Base-by-base conservation (phyloP, 1,140 invertebrate species). In the Sminthurides bifidus region DNA sequence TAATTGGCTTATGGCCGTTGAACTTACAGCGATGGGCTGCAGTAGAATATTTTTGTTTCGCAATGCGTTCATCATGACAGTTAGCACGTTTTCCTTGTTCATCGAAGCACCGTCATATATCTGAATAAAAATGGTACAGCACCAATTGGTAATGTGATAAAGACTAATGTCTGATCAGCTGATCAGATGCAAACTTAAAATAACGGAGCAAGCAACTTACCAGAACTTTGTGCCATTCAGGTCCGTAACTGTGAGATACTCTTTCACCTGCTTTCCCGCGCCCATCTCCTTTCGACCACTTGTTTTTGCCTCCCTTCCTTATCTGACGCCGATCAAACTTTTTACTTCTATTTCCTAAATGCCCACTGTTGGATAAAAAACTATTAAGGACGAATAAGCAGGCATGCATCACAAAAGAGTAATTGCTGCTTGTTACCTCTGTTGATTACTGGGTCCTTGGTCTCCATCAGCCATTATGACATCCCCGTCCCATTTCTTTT, bases 381-480 rank as follows among this genome's bases (percentile, higher is more conserved):
- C 8, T 35, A 21, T 41, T 5, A 15, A 17, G n/a, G 5, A 41
- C 15, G 5, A 41, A n/a, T 46, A 23, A 46, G n/a, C n/a, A n/a
- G n/a, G n/a, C n/a, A n/a, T n/a, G n/a, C n/a, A n/a, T n/a, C n/a
- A n/a, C n/a, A n/a, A n/a, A n/a, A n/a, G n/a, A n/a, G n/a, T n/a
- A n/a, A n/a, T n/a, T n/a, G n/a, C n/a, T n/a, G n/a, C n/a, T n/a
- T n/a, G n/a, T n/a, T n/a, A n/a, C 44, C 44, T 46, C 23, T 46
- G 10, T 21, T 49, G 46, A 49, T 4, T 10, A 29, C 26, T 10
- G 3, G 38, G 6, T 17, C 10, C 21, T 5, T 6, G 21, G 17
- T 49, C 46, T 4, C 35, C 46, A 49, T 49, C 46, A 5, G 29
- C 46, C 46, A 49, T 49, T 33, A 5, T 33, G 27, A 49, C 30